Base-by-base conservation (phyloP, 1,140 invertebrate genomes). In the Drosophila repletoides region DNA sequence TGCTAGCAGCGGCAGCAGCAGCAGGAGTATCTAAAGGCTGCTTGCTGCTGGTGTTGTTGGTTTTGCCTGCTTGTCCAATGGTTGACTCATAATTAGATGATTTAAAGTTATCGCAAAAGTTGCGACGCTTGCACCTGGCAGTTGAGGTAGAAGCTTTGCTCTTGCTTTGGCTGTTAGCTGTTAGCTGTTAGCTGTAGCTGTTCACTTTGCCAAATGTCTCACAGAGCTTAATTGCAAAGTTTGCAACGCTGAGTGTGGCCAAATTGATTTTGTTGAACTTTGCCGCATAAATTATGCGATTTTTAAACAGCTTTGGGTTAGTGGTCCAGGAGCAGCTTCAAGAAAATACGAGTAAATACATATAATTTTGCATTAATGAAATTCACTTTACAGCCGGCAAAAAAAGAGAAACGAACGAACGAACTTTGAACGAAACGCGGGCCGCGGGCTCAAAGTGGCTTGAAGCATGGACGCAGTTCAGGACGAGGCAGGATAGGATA, bases 41-140 rank as follows among this genome's bases (percentile, higher is more conserved):
- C 36, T 28, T 3, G 26, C n/a, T 14, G 7, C 19, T 48, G 19
- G 22, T 46, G 29, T 61, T 72, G 41, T 52, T 56, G 22, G 36
- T 66, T 36, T 28, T 63, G 21, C 5, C 36, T 33, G 36, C 71
- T 45, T 65, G 76, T 71, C 76, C 76, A 49, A 66, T 80, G 79
- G 56, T 66, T 70, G 72, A 70, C 65, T 80, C 75, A 88, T 88
- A 88, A 88, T 88, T 88, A 88, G 84, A 88, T 88, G 86, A 88
- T 88, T 88, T 88, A 88, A 84, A 76, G 79, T 88, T 88, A 88
- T 88, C 79, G 84, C 75, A 68, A 88, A 87, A 87, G 81, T 87
- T 87, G 71, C 77, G 71, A 56, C 19, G 14, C 45, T 38, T 59
- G 67, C 43, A 53, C 33, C 46, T 29, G 36, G 22, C 43, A 24